These are phyloP conservation scores for Chascanopsetta lugubris DNA, from an alignment of 2,113 vertebrate genomes.

Conservation along the genomic window DNA sequence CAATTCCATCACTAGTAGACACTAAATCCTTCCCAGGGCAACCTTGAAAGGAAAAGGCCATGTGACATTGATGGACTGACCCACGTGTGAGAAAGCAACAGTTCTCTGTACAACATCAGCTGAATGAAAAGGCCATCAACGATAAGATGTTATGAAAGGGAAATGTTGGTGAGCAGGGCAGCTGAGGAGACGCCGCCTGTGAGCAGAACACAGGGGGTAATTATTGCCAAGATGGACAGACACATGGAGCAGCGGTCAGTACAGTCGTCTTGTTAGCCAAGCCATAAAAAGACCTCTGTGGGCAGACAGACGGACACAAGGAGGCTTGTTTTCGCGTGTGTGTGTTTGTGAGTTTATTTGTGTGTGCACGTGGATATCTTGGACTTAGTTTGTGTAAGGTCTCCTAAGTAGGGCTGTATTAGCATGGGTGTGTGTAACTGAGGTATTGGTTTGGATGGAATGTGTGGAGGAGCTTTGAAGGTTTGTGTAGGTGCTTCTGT, in stretches of 20 bases:
- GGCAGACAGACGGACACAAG: constrained; percentile 62
- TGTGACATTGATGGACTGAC: no score
- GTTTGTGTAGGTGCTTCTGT: constrained; percentile 44
- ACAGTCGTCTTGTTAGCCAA: constrained; percentile 56
- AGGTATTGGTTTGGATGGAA: constrained; percentile 36
- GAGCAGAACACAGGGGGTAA: constrained; percentile 53
- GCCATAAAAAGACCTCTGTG: constrained; percentile 75
- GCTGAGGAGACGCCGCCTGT: constrained; percentile 36
- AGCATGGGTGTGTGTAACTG: constrained; percentile 21
- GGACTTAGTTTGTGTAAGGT: constrained; percentile 46
- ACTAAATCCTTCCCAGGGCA: no score
- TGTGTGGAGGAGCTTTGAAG: constrained; percentile 51
- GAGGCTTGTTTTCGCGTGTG: constrained; percentile 45
- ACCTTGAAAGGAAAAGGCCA: no score
- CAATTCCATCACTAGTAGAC: no score
- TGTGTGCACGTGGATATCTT: constrained; percentile 32
- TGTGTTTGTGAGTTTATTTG: constrained; percentile 41
- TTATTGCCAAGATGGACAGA: constrained; percentile 57
- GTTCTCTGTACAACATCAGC: background rate
- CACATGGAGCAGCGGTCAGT: constrained; percentile 64
- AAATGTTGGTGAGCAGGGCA: constrained; percentile 19
- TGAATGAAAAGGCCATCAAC: background rate
- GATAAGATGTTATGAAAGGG: constrained; percentile 4
- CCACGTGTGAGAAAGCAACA: no score
- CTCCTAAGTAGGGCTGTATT: constrained; percentile 25